phyloP scores from a whole-genome alignment of 1,140 invertebrate species.

The Drosophila triauraria region DNA sequence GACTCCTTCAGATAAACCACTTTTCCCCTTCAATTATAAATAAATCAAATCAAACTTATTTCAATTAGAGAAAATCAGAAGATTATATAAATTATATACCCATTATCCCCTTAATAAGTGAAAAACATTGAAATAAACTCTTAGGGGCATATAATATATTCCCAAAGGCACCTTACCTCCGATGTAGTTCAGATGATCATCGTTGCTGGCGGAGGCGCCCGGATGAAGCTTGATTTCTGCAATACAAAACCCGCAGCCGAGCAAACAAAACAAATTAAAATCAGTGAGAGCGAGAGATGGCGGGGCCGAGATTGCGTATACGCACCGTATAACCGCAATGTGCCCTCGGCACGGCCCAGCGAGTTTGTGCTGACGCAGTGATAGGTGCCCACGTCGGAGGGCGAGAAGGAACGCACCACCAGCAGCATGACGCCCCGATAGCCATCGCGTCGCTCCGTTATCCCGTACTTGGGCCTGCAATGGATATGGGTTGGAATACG shows the following conservation, averaged over 20 bases:
- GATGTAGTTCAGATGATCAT: constrained; percentile 82
- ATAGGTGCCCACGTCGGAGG: constrained; percentile 94
- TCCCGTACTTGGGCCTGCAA: constrained; percentile 92
- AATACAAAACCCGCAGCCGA: constrained; percentile 35
- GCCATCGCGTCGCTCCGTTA: constrained; percentile 91
- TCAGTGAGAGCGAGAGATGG: constrained; percentile 19
- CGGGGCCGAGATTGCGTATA: constrained; percentile 65
- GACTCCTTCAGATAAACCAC: too few species aligned
- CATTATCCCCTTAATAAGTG: background rate
- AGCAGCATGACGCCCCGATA: constrained; percentile 95
- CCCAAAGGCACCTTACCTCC: constrained; percentile 66
- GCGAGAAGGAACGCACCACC: constrained; percentile 91
- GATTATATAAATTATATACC: background rate
- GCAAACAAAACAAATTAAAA: constrained; percentile 37
- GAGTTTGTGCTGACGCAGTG: constrained; percentile 96
- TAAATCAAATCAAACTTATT: too few species aligned
- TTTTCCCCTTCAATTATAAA: background rate
- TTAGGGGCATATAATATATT: background rate
- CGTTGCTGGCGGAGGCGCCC: constrained; percentile 76
- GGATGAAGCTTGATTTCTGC: constrained; percentile 84
- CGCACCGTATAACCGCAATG: constrained; percentile 94
- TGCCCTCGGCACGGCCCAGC: constrained; percentile 93
- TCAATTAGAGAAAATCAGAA: background rate
- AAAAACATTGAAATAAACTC: background rate
- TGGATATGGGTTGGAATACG: background rate